Conservation (phyloP, 2,113 vertebrate species). For the Telmatochromis sp. region DNA sequence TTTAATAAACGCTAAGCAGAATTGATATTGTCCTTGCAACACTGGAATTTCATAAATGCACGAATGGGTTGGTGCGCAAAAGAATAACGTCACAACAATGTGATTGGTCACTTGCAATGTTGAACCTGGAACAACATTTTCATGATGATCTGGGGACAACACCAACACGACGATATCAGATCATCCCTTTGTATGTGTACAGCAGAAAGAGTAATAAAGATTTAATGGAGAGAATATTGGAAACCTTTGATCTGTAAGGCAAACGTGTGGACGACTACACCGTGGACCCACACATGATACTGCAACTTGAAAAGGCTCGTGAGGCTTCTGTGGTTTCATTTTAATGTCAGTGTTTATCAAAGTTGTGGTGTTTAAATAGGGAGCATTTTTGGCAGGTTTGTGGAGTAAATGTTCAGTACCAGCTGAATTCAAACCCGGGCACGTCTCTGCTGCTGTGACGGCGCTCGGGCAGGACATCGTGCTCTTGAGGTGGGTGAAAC, state of each 20-base stretch:
- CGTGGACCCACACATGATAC: not conserved
- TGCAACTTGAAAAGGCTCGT: not conserved
- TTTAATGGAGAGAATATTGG: not conserved
- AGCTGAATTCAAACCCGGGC: not conserved
- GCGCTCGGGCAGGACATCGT: not conserved
- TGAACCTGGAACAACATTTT: too few relatives aligned
- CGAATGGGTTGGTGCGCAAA: rapidly evolving
- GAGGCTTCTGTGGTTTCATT: not conserved
- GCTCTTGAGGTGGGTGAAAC: not conserved
- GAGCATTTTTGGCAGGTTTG: not conserved
- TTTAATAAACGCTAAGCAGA: too few relatives aligned
- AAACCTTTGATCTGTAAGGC: not conserved
- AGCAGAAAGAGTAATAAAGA: not conserved
- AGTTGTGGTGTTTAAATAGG: not conserved
- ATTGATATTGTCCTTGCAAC: too few relatives aligned
- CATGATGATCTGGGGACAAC: rapidly evolving
- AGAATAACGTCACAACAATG: too few relatives aligned
- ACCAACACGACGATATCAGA: too few relatives aligned
- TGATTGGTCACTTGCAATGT: too few relatives aligned
- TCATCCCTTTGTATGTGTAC: not conserved
- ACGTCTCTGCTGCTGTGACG: not conserved
- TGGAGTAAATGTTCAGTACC: not conserved
- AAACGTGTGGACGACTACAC: not conserved
- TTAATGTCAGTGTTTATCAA: not conserved
- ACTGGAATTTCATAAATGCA: too few relatives aligned